A percentile compares a stretch with the other conserved stretches of the same genome.
phyloP scores from a whole-genome alignment of 2,113 vertebrate genomes.

The Burhinus oedicnemus region DNA sequence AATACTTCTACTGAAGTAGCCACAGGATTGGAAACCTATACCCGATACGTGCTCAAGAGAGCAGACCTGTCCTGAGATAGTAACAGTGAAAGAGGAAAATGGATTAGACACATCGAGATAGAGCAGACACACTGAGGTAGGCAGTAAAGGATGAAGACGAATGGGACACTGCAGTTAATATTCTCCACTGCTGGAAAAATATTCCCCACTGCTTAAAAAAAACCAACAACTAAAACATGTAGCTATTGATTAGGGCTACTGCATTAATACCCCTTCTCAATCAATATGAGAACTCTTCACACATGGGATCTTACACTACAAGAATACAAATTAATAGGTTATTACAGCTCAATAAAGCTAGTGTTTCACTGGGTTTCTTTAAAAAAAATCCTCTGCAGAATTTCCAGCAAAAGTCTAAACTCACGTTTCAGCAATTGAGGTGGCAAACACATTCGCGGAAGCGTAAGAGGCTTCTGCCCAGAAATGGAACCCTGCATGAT shows the following conservation, averaged over 20 bases:
- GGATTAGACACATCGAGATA: neutral
- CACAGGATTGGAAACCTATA: neutral
- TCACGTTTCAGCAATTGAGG: neutral
- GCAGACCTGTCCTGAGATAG: neutral
- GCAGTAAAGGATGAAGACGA: neutral
- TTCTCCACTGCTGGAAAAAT: neutral
- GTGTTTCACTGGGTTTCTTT: neutral
- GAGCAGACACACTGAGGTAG: neutral
- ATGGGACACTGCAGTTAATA: neutral
- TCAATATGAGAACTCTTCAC: neutral
- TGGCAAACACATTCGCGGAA: neutral
- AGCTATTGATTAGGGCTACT: neutral
- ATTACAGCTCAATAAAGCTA: neutral
- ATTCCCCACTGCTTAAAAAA: neutral
- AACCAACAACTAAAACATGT: neutral
- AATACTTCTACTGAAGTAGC: neutral
- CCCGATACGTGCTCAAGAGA: neutral
- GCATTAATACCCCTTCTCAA: neutral
- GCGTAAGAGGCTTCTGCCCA: accelerated
- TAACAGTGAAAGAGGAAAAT: neutral
- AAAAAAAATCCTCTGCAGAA: neutral
- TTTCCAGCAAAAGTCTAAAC: neutral
- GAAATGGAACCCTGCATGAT: accelerated
- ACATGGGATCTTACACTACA: neutral
- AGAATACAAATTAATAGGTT: neutral